Evolutionary conservation across 2,888 invertebrate species (phyloP).

Genomic region (Drosophila imparisetae): DNA sequence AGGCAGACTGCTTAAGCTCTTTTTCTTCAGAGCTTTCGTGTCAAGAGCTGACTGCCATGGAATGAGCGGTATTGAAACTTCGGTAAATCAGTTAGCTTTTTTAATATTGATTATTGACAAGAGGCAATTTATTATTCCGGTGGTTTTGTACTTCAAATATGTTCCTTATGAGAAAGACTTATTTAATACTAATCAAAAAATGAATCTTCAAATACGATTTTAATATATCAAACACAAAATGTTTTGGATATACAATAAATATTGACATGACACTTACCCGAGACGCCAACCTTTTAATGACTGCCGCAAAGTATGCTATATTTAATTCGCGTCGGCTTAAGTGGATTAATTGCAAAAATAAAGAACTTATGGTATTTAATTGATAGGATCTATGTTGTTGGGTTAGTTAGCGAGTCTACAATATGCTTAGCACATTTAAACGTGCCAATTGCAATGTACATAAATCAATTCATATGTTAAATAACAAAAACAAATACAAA

Average conservation of each 20-base stretch:
- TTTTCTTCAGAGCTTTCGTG: not conserved
- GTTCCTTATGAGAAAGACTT: not conserved
- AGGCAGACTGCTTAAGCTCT: not conserved
- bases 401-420: conserved; percentile 9
- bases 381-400: conserved; percentile 9
- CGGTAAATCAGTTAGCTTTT: not conserved
- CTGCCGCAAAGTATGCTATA: conserved; percentile 26
- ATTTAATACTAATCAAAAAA: not conserved
- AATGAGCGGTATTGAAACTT: not conserved
- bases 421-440: conserved; percentile 29
- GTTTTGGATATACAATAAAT: not conserved
- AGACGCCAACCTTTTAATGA: not conserved
- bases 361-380: conserved; percentile 10
- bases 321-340: not conserved
- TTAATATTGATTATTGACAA: no score
- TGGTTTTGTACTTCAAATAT: not conserved
- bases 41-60: not conserved
- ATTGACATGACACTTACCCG: not conserved
- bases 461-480: conserved; percentile 5
- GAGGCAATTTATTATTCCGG: not conserved
- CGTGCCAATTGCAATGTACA: conserved; percentile 6
- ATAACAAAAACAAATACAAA: not conserved
- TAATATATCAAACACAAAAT: not conserved
- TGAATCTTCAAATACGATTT: not conserved
- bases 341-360: not conserved